Conservation (phyloP, 1,140 invertebrate species). For the Mya arenaria region DNA sequence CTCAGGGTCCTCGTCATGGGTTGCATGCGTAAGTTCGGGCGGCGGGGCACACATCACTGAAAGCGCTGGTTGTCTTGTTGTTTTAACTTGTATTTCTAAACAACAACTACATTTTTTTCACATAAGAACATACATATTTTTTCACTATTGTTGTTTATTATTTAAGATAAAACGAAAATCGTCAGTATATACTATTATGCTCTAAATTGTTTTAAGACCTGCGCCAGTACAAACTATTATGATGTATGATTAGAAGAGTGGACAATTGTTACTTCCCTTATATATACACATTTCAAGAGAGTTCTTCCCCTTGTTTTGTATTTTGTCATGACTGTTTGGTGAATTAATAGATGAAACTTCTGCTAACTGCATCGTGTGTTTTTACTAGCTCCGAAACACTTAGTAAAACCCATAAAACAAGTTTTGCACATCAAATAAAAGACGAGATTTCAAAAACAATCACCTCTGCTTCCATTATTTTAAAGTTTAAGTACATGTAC, state of each 20-base stretch:
- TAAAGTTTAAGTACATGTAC: background rate
- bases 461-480: background rate
- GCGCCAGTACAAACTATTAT: too few relatives aligned
- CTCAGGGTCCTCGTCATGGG: constrained; percentile 46
- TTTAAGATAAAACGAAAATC: background rate
- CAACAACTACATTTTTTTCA: background rate
- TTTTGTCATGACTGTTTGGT: too few relatives aligned
- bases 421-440: background rate
- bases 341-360: too few relatives aligned
- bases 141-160: background rate
- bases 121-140: background rate
- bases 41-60: constrained; percentile 63
- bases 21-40: constrained; percentile 58
- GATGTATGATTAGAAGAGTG: too few relatives aligned
- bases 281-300: too few relatives aligned
- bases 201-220: too few relatives aligned
- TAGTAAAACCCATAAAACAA: background rate
- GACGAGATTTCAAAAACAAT: background rate
- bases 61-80: background rate
- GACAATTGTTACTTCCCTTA: too few relatives aligned
- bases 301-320: too few relatives aligned
- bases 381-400: background rate
- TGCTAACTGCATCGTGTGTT: too few relatives aligned
- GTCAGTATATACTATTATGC: background rate
- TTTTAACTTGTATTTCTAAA: background rate